phyloP scores from a whole-genome alignment of 1,140 invertebrate genomes.

The Coptotermes formosanus region DNA sequence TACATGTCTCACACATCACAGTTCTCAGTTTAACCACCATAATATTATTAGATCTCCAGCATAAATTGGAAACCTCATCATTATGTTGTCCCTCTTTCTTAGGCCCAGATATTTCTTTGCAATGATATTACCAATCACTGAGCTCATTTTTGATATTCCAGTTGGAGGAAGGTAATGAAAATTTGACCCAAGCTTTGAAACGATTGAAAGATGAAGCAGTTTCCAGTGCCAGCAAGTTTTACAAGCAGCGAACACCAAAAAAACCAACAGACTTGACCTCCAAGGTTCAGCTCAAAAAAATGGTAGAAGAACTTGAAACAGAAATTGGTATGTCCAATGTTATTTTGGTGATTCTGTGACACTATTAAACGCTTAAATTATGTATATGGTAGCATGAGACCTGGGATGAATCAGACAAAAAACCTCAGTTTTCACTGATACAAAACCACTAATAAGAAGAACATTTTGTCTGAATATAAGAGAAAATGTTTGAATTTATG shows the following conservation, averaged over 20 bases:
- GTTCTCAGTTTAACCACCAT: no score
- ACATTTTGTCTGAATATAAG: no score
- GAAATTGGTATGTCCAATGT: constrained; percentile 63
- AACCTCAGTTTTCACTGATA: no score
- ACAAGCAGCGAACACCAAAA: constrained; percentile 62
- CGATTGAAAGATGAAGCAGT: constrained; percentile 61
- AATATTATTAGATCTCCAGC: no score
- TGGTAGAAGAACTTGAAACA: constrained; percentile 75
- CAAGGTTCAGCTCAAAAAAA: constrained; percentile 70
- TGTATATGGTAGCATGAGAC: not conserved
- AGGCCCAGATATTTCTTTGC: no score
- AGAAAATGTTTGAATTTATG: no score
- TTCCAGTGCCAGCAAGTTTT: constrained; percentile 51
- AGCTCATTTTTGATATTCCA: constrained; percentile 36
- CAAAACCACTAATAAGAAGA: no score
- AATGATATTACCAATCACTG: no score
- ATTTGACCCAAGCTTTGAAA: constrained; percentile 58
- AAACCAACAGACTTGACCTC: constrained; percentile 67
- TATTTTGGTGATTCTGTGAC: not conserved
- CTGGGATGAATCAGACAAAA: no score
- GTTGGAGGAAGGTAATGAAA: constrained; percentile 59
- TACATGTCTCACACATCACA: no score
- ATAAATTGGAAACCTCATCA: no score
- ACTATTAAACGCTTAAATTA: not conserved
- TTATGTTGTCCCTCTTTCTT: no score